Base-by-base conservation (phyloP, 2,888 invertebrate species). In the Eretmocerus hayati region DNA sequence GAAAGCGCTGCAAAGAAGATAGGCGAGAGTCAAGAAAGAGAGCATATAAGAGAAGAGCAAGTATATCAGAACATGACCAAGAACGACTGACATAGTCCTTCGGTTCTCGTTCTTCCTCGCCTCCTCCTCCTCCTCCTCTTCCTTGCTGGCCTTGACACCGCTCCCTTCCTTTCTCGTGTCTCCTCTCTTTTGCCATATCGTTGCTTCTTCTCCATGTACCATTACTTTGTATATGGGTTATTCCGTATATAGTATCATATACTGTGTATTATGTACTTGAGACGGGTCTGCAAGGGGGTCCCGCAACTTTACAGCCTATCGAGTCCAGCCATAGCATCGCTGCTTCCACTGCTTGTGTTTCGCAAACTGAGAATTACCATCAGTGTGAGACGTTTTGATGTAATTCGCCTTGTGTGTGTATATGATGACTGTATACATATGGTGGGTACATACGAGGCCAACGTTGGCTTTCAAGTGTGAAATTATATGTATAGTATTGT, bases 101-200 rank as follows among this genome's bases (percentile, higher is more conserved):
- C 60, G 59, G 57, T n/a, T n/a, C 61, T 62, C 58, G 56, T 55
- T 61, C 58, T 47, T 51, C 54, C 42, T 46, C 38, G 46, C 38
- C 31, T 35, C 16, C 16, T 22, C 15, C 30, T 43, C 21, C 47
- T 37, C 48, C 50, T 52, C 54, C 45, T 48, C 33, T 48, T 40
- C 30, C 51, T 42, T 57, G 64, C 50, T 65, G 65, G 64, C 66
- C 67, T 67, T 67, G 67, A 67, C 66, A 67, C 61, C 59, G 56
- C 62, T 45, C 56, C 51, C 49, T 44, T 42, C 47, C 47, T 36
- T 46, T 26, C 35, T 38, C 41, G 33, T 41, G 53, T 48, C 33
- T 46, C 44, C 47, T 43, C 50, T 31, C 40, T 48, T 39, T 21
- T 20, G 26, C 46, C 31, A 44, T 42, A 51, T 54, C 54, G 48